Conservation (phyloP, 2,113 vertebrate species). For the Chloebia gouldiae region DNA sequence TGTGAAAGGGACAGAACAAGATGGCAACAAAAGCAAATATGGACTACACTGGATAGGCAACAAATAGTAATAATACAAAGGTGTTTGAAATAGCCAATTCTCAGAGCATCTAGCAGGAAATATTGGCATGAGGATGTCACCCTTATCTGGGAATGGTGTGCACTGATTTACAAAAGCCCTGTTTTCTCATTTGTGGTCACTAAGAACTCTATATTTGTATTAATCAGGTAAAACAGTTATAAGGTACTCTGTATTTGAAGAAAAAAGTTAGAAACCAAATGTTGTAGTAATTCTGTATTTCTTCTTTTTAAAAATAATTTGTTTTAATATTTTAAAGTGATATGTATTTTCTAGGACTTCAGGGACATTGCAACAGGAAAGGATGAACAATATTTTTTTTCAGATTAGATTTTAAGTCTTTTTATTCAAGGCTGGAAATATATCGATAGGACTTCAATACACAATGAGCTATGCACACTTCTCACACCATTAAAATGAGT, state of each 20-base stretch:
- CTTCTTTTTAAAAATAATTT: rapidly evolving
- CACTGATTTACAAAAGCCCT: background rate
- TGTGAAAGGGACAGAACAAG: background rate
- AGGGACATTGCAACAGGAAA: background rate
- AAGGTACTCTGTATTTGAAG: background rate
- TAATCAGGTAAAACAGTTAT: background rate
- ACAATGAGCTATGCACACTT: background rate
- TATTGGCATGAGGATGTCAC: background rate
- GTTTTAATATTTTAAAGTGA: background rate
- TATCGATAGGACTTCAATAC: background rate
- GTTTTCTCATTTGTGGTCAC: background rate
- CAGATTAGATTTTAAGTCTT: background rate
- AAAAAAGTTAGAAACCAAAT: background rate
- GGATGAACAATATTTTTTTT: background rate
- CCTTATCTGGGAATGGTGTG: background rate
- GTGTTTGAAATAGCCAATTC: background rate
- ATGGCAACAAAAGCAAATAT: background rate
- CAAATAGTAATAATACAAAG: background rate
- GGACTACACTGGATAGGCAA: background rate
- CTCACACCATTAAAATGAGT: background rate
- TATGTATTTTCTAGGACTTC: background rate
- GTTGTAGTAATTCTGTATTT: background rate
- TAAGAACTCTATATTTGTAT: background rate
- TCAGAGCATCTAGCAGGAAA: background rate
- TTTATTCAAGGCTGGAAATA: background rate